Percentiles rank a stretch among this genome's conserved stretches.
Evolutionary conservation across 2,797 vertebrate genomes (phyloP).

Genomic region (Cygnus olor): DNA sequence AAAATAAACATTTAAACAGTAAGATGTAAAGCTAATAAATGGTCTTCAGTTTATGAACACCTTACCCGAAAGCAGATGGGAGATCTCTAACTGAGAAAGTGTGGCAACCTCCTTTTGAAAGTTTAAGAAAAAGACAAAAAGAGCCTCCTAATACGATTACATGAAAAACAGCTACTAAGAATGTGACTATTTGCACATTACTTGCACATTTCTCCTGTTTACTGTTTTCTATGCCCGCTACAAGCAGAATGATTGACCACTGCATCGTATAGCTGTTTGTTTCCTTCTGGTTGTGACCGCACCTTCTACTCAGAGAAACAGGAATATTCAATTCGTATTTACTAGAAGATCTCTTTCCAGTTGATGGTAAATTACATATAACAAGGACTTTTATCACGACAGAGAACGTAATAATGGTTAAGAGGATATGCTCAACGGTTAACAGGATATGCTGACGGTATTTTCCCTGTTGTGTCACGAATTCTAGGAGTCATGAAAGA

Average conservation of each 20-base stretch:
- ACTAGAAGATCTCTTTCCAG: conserved; percentile 47
- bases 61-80: conserved; percentile 28
- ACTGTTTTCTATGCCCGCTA: not conserved
- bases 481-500: conserved; percentile 67
- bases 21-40: conserved; percentile 62
- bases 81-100: not conserved
- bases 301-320: conserved; percentile 4
- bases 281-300: not conserved
- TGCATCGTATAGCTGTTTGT: not conserved
- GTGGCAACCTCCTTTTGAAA: not conserved
- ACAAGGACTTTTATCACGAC: not conserved
- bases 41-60: conserved; percentile 42
- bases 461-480: not conserved
- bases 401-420: conserved; percentile 12
- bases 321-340: conserved; percentile 37
- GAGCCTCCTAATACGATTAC: not conserved
- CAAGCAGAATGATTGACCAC: not conserved
- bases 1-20: conserved; percentile 57
- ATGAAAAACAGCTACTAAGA: not conserved
- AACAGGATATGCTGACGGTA: conserved; percentile 13
- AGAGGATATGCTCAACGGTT: not conserved
- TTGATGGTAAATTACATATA: conserved; percentile 14
- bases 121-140: not conserved
- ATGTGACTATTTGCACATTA: not conserved
- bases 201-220: not conserved